Evolutionary conservation across 1,140 invertebrate species (phyloP), one percentile per base, ranked within the genome.

Genomic region (Lepidotrigona ventralis): DNA sequence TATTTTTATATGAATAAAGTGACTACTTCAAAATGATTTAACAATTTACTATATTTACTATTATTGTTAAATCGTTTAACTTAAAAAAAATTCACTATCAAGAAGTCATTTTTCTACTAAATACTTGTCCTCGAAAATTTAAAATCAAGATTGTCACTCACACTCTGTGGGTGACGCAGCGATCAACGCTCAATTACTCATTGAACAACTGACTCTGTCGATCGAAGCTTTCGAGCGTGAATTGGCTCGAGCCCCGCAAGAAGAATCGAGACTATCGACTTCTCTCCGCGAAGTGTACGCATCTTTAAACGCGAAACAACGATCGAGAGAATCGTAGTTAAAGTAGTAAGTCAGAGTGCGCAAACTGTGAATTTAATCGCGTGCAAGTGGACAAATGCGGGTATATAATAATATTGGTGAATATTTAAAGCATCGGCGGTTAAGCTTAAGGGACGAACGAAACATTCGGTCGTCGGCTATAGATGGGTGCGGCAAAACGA

Each of bases 341-440:
- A n/a, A n/a, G n/a, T n/a, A n/a, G n/a, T n/a, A n/a, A 39, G 2
- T 9, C 1, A 26, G 23, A 12, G 5, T 19, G 60, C 26, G 2
- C 15, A 60, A 66, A 66, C 0, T 51, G 46, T n/a, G 29, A 68
- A 29, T 68, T 21, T 9, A 66, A 23, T n/a, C 29, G 56, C n/a
- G 54, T 23, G n/a, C 39, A 21, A 26, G 56, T 66, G 69, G 19
- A 76, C 12, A 74, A 56, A 33, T 11, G 15, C 17, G 9, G 29
- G 39, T 29, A n/a, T n/a, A n/a, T n/a, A n/a, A n/a, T n/a, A 69
- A 33, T 33, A 69, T 77, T 74, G 64, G 77, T 82, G 74, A 77
- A 82, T 77, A 77, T 82, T 77, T 82, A 82, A 78, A 78, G 66
- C 64, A n/a, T 29, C n/a, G 19, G 23, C 54, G 54, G 66, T 78